Conservation (phyloP, 2,113 vertebrate genomes). For the Heteronetta atricapilla region DNA sequence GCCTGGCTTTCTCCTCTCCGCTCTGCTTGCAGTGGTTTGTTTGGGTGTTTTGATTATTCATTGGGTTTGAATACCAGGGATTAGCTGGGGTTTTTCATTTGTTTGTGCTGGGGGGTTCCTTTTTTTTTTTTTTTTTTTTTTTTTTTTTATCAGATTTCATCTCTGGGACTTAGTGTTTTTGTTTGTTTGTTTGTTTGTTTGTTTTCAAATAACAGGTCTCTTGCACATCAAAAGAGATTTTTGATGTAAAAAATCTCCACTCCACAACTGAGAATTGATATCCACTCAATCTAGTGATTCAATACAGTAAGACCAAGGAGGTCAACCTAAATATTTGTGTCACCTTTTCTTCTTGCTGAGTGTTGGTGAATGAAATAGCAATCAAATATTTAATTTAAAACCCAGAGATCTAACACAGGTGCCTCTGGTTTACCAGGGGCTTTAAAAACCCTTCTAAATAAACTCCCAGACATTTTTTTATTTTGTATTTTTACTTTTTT, state of each 20-base stretch:
- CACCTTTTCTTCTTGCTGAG: neutral
- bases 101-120: neutral
- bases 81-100: neutral
- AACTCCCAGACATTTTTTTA: neutral
- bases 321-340: neutral
- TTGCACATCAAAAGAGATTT: neutral
- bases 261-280: neutral
- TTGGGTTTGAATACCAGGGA: neutral
- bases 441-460: conserved; percentile 1
- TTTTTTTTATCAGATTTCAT: neutral
- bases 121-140: neutral
- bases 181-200: too few relatives aligned
- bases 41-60: neutral
- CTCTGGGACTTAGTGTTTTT: neutral
- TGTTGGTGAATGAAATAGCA: neutral
- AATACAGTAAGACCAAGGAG: neutral
- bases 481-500: neutral
- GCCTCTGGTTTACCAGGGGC: neutral
- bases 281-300: neutral
- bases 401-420: neutral
- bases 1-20: neutral
- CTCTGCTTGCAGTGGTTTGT: neutral
- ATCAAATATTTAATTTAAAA: conserved; percentile 39
- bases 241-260: neutral
- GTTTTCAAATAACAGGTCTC: neutral